Conservation (phyloP, 2,888 invertebrate genomes). For the Tortricodes alternella region DNA sequence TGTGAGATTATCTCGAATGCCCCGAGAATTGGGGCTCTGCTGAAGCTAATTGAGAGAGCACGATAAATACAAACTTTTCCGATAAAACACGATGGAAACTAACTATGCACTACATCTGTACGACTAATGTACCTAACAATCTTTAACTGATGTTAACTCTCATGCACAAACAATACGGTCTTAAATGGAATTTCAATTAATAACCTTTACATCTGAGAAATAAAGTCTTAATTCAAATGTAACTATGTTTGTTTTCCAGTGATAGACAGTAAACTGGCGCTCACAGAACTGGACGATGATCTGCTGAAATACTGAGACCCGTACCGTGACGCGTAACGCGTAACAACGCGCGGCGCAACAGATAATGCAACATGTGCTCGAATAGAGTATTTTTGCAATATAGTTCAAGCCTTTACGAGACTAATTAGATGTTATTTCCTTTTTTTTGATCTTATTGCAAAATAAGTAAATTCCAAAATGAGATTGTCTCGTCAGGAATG, state of each 20-base stretch:
- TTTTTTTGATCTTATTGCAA: too few species aligned
- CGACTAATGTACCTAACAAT: constrained; percentile 9
- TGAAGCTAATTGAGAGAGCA: too few species aligned
- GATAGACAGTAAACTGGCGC: constrained; percentile 79
- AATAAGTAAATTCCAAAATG: too few species aligned
- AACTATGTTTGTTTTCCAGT: constrained; percentile 48
- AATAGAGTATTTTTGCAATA: constrained; percentile 37
- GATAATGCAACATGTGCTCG: neutral
- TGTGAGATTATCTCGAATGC: too few species aligned
- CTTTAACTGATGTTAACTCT: neutral
- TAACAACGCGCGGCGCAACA: neutral
- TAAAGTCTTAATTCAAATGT: neutral
- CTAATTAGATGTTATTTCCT: constrained; percentile 5
- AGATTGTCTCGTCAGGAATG: too few species aligned
- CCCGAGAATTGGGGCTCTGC: too few species aligned
- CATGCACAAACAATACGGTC: neutral
- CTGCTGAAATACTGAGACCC: constrained; percentile 67
- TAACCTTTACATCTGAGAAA: too few species aligned
- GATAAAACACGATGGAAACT: too few species aligned
- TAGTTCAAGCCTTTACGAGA: constrained; percentile 9
- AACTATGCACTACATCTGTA: too few species aligned
- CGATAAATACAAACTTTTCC: too few species aligned
- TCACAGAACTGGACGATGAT: constrained; percentile 69
- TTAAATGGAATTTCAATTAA: too few species aligned
- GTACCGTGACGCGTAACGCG: constrained; percentile 22